Base-by-base conservation (phyloP, 1,140 invertebrate genomes). In the Liolophura sinensis region DNA sequence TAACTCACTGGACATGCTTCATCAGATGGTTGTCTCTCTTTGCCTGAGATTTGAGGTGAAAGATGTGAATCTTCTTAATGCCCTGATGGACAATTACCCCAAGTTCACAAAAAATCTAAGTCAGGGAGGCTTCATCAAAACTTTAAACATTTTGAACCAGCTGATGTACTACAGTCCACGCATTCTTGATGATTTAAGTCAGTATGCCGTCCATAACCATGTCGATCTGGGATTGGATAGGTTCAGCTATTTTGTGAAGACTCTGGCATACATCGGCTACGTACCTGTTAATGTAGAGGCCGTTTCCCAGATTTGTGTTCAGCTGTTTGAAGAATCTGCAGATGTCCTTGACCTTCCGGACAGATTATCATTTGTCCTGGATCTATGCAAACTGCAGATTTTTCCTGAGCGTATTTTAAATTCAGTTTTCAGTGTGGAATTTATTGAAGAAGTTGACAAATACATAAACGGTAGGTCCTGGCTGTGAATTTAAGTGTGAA, bases 361-460 rank as follows among this genome's bases (percentile, higher is more conserved):
- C 6, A 40, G 46, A 54, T 54, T 54, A 12, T 3, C 11, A 3
- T 51, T 71, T 25, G 55, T 57, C 16, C 49, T 48, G 40, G 50
- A 64, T 55, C 65, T 72, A 16, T 62, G 61, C 55, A 7, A 65
- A 1, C 24, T 70, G 52, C 71, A 72, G 68, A 72, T 72, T 58
- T 69, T 64, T n/a, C 64, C 68, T 1, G 64, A 70, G 20, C 27
- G 57, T 9, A 15, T 55, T 24, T 54, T 72, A 20, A 40, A 47
- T 4, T 31, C 64, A 46, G 55, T 72, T 12, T 72, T 72, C 54
- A 70, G 55, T 49, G 40, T 70, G 12, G 68, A 72, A 20, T 72
- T 58, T 62, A 65, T 72, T 20, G 62, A 72, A 31, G 49, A 62
- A 59, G 46, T 72, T 14, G 71, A 72, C 46, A 50, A 50, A 16